A percentile compares a stretch with the other conserved stretches of the same genome.
These are phyloP conservation scores for Hemiscyllium ocellatum DNA, from an alignment of 2,113 vertebrate species.

Conservation along the genomic window DNA sequence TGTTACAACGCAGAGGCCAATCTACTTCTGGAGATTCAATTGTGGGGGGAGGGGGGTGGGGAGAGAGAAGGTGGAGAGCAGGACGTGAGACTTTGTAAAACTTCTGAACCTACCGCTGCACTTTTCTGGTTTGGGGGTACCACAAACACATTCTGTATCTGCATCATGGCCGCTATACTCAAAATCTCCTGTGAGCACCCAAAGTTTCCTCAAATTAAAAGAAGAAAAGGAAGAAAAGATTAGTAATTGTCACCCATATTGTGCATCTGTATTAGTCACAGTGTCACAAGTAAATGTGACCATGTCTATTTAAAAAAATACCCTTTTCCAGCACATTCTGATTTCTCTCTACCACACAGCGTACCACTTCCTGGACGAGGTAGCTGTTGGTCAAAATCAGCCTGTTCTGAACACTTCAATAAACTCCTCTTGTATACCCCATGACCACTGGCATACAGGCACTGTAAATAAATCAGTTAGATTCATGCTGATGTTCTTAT, in stretches of 20 bases:
- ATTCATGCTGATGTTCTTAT: background rate
- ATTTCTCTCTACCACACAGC: background rate
- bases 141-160: conserved; percentile 92
- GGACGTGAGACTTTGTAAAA: conserved; percentile 13
- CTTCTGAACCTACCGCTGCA: conserved; percentile 69
- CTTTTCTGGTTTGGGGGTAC: conserved; percentile 83
- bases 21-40: background rate
- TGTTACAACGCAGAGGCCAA: background rate
- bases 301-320: background rate
- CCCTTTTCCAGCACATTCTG: background rate
- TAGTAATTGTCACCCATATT: background rate
- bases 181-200: conserved; percentile 94
- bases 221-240: background rate
- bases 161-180: conserved; percentile 97
- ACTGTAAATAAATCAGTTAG: background rate
- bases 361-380: background rate
- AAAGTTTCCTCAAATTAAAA: conserved; percentile 69
- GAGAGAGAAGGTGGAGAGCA: background rate
- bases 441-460: background rate
- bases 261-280: background rate
- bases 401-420: background rate
- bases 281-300: background rate
- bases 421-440: background rate
- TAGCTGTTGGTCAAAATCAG: background rate
- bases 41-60: background rate